Percentiles rank a stretch among this genome's conserved stretches.
phyloP scores from a whole-genome alignment of 2,888 invertebrate species.

The Heliconius charithonia region DNA sequence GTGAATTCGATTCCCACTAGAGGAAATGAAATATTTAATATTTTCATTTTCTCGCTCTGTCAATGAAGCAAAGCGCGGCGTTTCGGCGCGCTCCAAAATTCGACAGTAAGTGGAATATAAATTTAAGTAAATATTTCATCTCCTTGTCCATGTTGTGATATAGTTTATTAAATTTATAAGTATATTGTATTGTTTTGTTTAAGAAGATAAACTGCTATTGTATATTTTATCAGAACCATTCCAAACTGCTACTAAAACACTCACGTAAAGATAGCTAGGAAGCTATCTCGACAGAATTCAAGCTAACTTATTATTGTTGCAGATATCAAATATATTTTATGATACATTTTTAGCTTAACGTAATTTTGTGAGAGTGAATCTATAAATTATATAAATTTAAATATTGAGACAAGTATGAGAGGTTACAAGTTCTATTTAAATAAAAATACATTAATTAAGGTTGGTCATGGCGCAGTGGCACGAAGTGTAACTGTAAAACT shows the following conservation, averaged over 20 bases:
- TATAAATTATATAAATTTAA: neutral
- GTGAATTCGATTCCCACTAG: too few species aligned
- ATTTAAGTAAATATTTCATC: too few species aligned
- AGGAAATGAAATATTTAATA: too few species aligned
- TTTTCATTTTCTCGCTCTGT: too few species aligned
- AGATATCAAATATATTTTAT: neutral
- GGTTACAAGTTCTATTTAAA: neutral
- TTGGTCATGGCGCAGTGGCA: too few species aligned
- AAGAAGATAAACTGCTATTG: neutral
- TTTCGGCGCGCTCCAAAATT: too few species aligned
- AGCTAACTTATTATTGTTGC: slow-evolving; percentile 3
- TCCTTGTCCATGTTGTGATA: too few species aligned
- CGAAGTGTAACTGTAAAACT: too few species aligned
- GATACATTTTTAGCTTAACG: neutral
- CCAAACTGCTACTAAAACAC: neutral
- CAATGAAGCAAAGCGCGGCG: too few species aligned
- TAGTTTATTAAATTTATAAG: neutral
- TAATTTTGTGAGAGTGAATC: neutral
- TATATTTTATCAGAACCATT: neutral
- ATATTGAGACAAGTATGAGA: too few species aligned
- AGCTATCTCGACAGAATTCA: slow-evolving; percentile 5
- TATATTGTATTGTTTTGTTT: neutral
- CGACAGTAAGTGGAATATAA: too few species aligned
- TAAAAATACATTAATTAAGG: neutral
- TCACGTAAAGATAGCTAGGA: neutral